Conservation (phyloP, 2,888 invertebrate species). For the Antitype chi region DNA sequence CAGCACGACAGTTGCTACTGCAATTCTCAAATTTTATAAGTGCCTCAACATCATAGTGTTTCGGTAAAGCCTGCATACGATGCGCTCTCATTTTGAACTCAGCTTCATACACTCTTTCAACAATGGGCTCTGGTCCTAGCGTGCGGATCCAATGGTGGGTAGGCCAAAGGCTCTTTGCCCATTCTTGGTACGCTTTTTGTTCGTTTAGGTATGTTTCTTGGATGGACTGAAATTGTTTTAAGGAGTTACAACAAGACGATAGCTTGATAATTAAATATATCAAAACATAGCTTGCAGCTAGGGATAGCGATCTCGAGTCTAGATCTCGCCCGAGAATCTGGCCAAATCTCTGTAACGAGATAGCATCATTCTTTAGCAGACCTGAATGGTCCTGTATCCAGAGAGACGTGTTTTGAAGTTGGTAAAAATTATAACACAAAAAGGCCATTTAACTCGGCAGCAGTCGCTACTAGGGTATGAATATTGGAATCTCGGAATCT, state of each 20-base stretch:
- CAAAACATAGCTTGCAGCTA: not conserved
- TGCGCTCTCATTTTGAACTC: constrained; percentile 76
- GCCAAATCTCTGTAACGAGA: not conserved
- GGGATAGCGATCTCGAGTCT: not conserved
- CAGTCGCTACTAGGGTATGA: too few relatives aligned
- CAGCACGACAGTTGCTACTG: constrained; percentile 69
- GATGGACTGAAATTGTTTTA: constrained; percentile 71
- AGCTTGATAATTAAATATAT: not conserved
- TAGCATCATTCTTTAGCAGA: too few relatives aligned
- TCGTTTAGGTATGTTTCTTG: constrained; percentile 79
- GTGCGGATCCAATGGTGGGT: constrained; percentile 78
- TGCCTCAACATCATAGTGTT: constrained; percentile 77
- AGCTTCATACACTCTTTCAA: constrained; percentile 82
- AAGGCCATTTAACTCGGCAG: too few relatives aligned
- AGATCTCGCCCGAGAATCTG: not conserved
- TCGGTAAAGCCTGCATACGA: constrained; percentile 75
- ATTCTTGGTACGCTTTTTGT: constrained; percentile 81
- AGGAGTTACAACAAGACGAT: not conserved
- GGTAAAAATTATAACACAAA: too few relatives aligned
- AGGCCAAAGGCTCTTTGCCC: constrained; percentile 82
- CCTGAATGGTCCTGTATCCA: too few relatives aligned
- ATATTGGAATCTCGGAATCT: too few relatives aligned
- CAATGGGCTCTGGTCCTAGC: constrained; percentile 77
- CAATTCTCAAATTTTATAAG: constrained; percentile 77
- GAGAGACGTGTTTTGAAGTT: too few relatives aligned